Conservation (phyloP, 2,113 vertebrate genomes). For the Smithornis capensis region DNA sequence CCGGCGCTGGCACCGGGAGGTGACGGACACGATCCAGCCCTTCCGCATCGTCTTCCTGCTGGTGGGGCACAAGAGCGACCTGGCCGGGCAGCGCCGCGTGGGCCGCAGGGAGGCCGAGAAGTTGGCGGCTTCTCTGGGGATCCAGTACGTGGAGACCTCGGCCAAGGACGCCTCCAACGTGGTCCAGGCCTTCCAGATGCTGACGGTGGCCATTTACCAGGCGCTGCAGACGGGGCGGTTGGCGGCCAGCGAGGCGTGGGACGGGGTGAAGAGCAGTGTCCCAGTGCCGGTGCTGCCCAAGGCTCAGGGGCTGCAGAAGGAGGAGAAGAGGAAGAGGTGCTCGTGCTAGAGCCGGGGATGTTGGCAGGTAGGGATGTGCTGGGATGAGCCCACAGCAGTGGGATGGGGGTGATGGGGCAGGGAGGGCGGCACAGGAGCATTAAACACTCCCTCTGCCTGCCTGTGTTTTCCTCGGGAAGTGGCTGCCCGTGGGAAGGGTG, state of each 20-base stretch:
- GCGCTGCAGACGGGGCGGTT: conserved; percentile 70
- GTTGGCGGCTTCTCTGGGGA: conserved; percentile 70
- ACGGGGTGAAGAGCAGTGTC: conserved; percentile 75
- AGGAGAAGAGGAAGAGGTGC: conserved; percentile 7
- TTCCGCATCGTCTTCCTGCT: conserved; percentile 76
- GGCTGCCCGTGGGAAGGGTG: neutral
- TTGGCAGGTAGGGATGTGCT: neutral
- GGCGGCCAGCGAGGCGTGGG: conserved; percentile 72
- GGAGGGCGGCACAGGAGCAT: accelerated
- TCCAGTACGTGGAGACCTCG: conserved; percentile 79
- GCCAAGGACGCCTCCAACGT: conserved; percentile 79
- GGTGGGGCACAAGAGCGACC: conserved; percentile 84
- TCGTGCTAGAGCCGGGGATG: neutral
- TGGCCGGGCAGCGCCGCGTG: conserved; percentile 65
- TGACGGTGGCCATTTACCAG: conserved; percentile 73
- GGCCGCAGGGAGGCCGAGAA: conserved; percentile 75
- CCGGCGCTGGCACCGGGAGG: conserved; percentile 79
- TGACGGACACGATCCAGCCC: conserved; percentile 74
- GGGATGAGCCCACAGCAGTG: neutral
- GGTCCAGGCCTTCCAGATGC: conserved; percentile 72
- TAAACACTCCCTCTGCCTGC: neutral
- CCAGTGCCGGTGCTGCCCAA: neutral
- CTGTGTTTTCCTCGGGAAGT: neutral
- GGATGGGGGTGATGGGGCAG: neutral
- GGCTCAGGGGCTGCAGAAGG: neutral